Evolutionary conservation across 2,797 vertebrate genomes (phyloP).

Genomic region (Oophaga sylvatica): DNA sequence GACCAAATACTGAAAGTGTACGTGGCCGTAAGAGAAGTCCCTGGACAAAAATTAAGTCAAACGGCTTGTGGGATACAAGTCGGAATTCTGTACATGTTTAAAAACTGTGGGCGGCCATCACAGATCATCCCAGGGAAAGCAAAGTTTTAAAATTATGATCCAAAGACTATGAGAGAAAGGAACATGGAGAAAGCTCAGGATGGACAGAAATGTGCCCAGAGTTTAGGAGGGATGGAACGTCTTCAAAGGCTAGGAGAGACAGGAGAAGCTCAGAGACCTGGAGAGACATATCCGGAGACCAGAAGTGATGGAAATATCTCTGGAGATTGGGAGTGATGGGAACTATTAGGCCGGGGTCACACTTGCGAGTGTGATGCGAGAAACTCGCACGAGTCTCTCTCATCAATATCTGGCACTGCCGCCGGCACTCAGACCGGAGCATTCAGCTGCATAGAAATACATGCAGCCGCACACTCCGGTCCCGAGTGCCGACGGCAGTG

Average conservation of each 20-base stretch:
- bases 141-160: background rate
- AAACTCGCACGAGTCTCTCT: too few species aligned
- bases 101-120: background rate
- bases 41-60: background rate
- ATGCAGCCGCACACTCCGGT: too few species aligned
- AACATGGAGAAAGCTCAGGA: background rate
- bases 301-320: background rate
- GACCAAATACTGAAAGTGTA: too few species aligned
- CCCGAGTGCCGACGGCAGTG: too few species aligned
- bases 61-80: background rate
- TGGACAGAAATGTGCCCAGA: background rate
- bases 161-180: background rate
- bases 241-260: background rate
- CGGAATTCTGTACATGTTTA: background rate
- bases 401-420: too few species aligned
- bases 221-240: too few species aligned
- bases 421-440: too few species aligned
- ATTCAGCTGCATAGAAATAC: too few species aligned
- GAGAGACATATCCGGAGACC: too few species aligned
- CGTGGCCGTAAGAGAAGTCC: too few species aligned
- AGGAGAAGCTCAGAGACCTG: too few species aligned
- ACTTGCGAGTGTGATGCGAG: too few species aligned
- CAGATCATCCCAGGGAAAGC: background rate
- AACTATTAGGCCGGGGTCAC: background rate
- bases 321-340: background rate